Evolutionary conservation across 2,888 invertebrate genomes (phyloP), one percentile per base, ranked within the genome.

Genomic region (Ryuthela nishihirai): DNA sequence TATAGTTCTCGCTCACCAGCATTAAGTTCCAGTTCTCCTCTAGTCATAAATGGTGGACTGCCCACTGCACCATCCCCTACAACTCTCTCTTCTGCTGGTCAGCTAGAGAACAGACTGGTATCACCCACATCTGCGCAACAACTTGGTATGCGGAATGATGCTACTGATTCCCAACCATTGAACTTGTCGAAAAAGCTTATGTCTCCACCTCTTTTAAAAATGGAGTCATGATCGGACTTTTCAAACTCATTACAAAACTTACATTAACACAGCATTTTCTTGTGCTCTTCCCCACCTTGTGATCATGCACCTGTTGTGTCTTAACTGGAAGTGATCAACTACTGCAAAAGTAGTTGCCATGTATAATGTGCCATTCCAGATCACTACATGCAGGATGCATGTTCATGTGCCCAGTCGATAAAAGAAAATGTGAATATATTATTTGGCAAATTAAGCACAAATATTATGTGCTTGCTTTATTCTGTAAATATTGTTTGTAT

Each of bases 101-200:
- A 42, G 21, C 39, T 44, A 9, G 58, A 54, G 25, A 35, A 49
- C 32, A 54, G 55, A 42, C 45, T 42, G n/a, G 44, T 44, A 34
- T 42, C 50, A 25, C 43, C 55, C 10, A 45, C 48, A n/a, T n/a
- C n/a, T 34, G 40, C 42, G 12, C 18, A 29, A 21, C 42, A 24
- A 36, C 23, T 48, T 23, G 43, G 23, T 39, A 23, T 23, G 23
- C 20, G 25, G 9, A 55, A 54, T 26, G n/a, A n/a, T 12, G 39
- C 42, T 24, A 41, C 43, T 34, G 63, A 62, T 20, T 49, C 60
- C 20, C 65, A 65, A 46, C 92, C 92, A 50, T 79, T 92, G 67
- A 92, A 92, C 80, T 81, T 92, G 70, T 91, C 90, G 75, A 91
- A 90, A 76, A 87, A 87, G 29, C 43, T 59, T 1, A 48, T 59